Conservation (phyloP, 2,888 invertebrate species). For the Orthosia incerta region DNA sequence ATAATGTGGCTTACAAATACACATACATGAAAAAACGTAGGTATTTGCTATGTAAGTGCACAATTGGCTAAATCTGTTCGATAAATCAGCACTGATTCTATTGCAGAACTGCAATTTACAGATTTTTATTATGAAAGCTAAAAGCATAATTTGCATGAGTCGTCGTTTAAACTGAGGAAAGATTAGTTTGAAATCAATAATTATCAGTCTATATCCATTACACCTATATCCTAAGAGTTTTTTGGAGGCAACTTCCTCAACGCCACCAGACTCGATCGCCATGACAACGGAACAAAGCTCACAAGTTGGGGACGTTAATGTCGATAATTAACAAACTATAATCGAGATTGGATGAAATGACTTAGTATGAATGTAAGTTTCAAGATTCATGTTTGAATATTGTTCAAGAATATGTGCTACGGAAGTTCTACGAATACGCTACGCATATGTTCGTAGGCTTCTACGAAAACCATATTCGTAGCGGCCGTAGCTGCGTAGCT, state of each 20-base stretch:
- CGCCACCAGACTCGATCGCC: too few species aligned
- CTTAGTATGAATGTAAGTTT: neutral
- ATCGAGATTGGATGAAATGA: too few species aligned
- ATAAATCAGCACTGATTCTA: too few species aligned
- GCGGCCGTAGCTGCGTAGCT: neutral
- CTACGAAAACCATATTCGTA: slow-evolving; percentile 4
- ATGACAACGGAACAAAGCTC: too few species aligned
- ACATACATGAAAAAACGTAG: neutral
- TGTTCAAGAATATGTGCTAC: neutral
- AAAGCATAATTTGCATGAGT: neutral
- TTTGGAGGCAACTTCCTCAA: too few species aligned
- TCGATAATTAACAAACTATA: too few species aligned
- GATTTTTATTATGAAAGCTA: neutral
- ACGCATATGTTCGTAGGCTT: neutral
- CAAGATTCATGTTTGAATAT: neutral
- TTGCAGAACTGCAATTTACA: neutral
- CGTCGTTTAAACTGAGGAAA: neutral
- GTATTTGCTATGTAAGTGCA: neutral
- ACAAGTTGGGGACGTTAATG: too few species aligned
- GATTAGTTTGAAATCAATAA: neutral
- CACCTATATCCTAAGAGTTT: too few species aligned
- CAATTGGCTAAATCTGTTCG: neutral
- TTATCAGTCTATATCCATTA: neutral
- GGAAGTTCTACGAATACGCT: neutral
- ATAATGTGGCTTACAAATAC: neutral